Percentiles rank a stretch among this genome's conserved stretches.
Evolutionary conservation across 2,888 invertebrate species (phyloP).

Genomic region (Lithosia quadra): DNA sequence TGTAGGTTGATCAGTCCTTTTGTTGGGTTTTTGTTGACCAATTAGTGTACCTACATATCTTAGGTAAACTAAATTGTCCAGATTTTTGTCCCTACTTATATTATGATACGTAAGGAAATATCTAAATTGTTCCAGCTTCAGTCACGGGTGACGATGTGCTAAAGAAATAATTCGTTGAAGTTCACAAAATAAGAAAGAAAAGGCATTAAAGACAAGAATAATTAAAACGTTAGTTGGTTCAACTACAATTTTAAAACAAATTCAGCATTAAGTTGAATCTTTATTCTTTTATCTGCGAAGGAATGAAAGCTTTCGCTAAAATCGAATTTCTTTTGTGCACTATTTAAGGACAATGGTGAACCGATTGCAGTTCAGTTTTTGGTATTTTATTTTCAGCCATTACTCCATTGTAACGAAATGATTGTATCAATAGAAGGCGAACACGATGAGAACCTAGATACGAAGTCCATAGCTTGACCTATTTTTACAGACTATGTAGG

Average conservation of each 20-base stretch:
- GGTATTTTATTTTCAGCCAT: constrained; percentile 78
- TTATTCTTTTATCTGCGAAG: constrained; percentile 57
- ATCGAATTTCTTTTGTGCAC: constrained; percentile 74
- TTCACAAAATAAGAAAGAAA: not conserved
- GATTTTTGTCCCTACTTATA: too few species aligned
- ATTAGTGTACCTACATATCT: too few species aligned
- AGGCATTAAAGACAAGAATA: not conserved
- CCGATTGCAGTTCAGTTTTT: constrained; percentile 76
- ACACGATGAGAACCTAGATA: constrained; percentile 56
- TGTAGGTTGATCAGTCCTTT: too few species aligned
- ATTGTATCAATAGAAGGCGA: constrained; percentile 75
- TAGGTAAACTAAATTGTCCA: too few species aligned
- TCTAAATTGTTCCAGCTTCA: not conserved
- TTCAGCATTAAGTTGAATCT: constrained; percentile 8
- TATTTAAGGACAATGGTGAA: constrained; percentile 80
- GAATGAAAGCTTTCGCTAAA: constrained; percentile 63
- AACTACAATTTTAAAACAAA: not conserved
- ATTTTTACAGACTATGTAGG: constrained; percentile 34
- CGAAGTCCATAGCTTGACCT: constrained; percentile 45
- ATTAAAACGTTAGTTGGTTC: constrained; percentile 1
- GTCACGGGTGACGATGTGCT: not conserved
- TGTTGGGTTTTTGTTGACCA: too few species aligned
- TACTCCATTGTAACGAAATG: constrained; percentile 73
- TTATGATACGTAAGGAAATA: too few species aligned
- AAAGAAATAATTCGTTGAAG: not conserved